Base-by-base conservation (phyloP, 2,888 invertebrate genomes). In the Drosophila gaucha region DNA sequence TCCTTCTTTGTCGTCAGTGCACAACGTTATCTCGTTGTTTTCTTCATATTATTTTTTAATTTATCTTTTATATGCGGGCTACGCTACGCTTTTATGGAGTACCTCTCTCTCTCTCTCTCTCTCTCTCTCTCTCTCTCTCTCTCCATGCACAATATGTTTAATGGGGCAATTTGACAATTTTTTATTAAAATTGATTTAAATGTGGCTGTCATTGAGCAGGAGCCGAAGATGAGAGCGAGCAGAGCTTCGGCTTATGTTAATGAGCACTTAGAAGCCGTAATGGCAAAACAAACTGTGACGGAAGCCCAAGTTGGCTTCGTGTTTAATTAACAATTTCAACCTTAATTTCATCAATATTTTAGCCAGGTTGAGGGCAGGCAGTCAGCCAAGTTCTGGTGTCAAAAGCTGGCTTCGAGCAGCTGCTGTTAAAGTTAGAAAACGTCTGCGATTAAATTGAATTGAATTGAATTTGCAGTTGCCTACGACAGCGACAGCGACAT, bases 281-380 rank as follows among this genome's bases (percentile, higher is more conserved):
- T 43, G 70, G 52, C 24, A 65, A 60, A 57, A 43, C 73, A 57
- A 66, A 62, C 54, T 39, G 52, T 31, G 22, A 16, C 31, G 35
- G 26, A 47, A 38, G 51, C 39, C 26, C 33, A 28, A 14, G 50
- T 12, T 69, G 57, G 60, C 36, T 52, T 28, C 63, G 62, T 69
- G 66, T 80, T 82, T 80, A 88, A 88, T 89, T 88, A 86, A 80
- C 88, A 82, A 79, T 86, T 86, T 76, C 78, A 76, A 63, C 71
- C 79, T 72, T 75, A 74, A 83, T 77, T 80, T 74, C 52, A 71
- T 86, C 71, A 80, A 80, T 83, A 78, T 83, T 78, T 79, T 72
- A 83, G 65, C 41, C 14, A 57, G 54, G 41, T 52, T 38, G 52
- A 31, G 12, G 33, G 9, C 35, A 2, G 12, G 20, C n/a, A 5